phyloP scores from a whole-genome alignment of 2,888 invertebrate species.

The Athalia circularis region DNA sequence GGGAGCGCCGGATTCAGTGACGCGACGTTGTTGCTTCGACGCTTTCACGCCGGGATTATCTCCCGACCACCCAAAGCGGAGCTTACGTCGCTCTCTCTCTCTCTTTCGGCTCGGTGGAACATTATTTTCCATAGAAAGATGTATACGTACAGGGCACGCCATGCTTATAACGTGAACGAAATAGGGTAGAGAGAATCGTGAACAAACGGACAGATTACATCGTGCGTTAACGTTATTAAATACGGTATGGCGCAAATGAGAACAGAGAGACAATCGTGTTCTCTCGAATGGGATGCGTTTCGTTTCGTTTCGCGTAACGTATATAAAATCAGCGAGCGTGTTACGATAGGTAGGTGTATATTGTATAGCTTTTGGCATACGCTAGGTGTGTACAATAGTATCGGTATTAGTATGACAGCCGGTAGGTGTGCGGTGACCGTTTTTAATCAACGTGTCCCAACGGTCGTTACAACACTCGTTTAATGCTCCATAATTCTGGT shows the following conservation, averaged over 20 bases:
- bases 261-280: slow-evolving; percentile 39
- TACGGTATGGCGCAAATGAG: slow-evolving; percentile 54
- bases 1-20: slow-evolving; percentile 9
- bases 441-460: slow-evolving; percentile 67
- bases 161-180: neutral
- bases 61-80: slow-evolving; percentile 45
- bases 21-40: slow-evolving; percentile 56
- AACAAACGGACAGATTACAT: slow-evolving; percentile 55
- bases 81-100: slow-evolving; percentile 54
- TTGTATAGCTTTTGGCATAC: neutral
- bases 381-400: neutral
- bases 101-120: neutral
- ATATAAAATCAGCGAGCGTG: no score
- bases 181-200: neutral
- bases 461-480: slow-evolving; percentile 69
- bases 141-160: neutral
- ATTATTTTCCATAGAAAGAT: slow-evolving; percentile 32
- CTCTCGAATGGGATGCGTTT: slow-evolving; percentile 42
- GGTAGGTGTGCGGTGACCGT: slow-evolving; percentile 54
- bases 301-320: neutral
- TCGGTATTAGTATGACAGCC: slow-evolving; percentile 18
- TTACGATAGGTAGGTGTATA: neutral
- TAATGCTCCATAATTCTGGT: slow-evolving; percentile 65
- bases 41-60: slow-evolving; percentile 67
- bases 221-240: slow-evolving; percentile 57